Percentiles rank a stretch among this genome's conserved stretches.
phyloP scores from a whole-genome alignment of 1,140 invertebrate genomes.

The Drosophila guanche region DNA sequence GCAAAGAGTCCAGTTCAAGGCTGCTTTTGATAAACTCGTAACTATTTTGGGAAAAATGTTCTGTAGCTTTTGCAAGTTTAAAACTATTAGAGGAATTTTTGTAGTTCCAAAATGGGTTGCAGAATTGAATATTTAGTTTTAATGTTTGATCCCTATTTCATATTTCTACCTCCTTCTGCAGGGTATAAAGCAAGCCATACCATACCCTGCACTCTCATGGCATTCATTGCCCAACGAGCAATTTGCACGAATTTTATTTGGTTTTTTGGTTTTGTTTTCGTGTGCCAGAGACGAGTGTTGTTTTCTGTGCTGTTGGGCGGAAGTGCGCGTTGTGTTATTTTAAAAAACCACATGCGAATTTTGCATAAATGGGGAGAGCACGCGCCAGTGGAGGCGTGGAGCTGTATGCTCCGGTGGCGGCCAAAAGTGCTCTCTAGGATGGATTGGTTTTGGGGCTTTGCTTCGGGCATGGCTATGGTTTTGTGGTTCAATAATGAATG shows the following conservation, averaged over 20 bases:
- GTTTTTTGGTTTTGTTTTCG: background rate
- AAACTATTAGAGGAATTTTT: no score
- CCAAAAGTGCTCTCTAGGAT: slow-evolving; percentile 5
- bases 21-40: no score
- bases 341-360: slow-evolving; percentile 55
- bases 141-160: no score
- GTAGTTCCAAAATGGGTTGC: no score
- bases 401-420: slow-evolving; percentile 10
- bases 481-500: slow-evolving; percentile 55
- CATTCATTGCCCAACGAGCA: slow-evolving; percentile 49
- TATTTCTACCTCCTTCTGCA: background rate
- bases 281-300: slow-evolving; percentile 4
- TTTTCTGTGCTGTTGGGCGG: background rate
- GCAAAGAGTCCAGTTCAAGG: no score
- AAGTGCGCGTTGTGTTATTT: slow-evolving; percentile 15
- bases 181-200: slow-evolving; percentile 16
- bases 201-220: background rate
- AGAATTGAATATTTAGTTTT: no score
- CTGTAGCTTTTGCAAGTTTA: no score
- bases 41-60: no score
- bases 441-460: background rate
- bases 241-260: slow-evolving; percentile 47
- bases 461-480: slow-evolving; percentile 8
- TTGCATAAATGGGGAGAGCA: slow-evolving; percentile 59
- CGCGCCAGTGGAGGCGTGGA: slow-evolving; percentile 30